Base-by-base conservation (phyloP, 2,888 invertebrate genomes). In the Osmoderma eremita region DNA sequence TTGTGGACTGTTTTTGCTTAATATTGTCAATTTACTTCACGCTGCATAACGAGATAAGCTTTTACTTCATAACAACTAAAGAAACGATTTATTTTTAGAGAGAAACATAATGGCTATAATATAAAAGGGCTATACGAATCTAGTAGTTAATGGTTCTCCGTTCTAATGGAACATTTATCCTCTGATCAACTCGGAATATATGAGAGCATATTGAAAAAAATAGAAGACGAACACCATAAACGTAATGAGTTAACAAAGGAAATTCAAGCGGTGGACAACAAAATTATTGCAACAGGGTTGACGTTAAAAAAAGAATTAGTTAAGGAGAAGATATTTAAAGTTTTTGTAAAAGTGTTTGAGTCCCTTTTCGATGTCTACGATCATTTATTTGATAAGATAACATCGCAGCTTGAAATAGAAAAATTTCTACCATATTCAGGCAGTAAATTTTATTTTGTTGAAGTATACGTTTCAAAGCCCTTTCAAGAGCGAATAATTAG, bases 301-400 rank as follows among this genome's bases (percentile, higher is more conserved):
- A 69, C 75, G 48, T 70, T 49, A 10, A 63, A 69, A 36, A 61
- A 72, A 36, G 63, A 50, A 15, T 65, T 75, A 56, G 42, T 69
- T 3, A 70, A 67, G 17, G 63, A 74, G 51, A 76, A 77, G 65
- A 65, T 80, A 13, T 78, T 77, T 61, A 72, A 75, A 68, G 71
- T 78, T 2, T 71, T 73, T 50, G 75, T 79, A 0, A 80, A 80
- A 75, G 69, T 80, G 24, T 81, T 78, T 68, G 70, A 71, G 67
- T 72, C 76, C 62, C 24, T 78, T 48, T 68, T 73, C 22, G 78
- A 79, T 39, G 64, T 79, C 13, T 70, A 72, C 30, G 68, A 74
- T 56, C 69, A 80, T 13, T 78, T 77, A 63, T 67, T 70, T 10
- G 72, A 73, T 42, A 75, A 76, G 68, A 62, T 24, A 24, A 24